Percentiles rank a stretch among this genome's conserved stretches.
Conservation (phyloP, 2,888 invertebrate species). For the Tholera decimalis region DNA sequence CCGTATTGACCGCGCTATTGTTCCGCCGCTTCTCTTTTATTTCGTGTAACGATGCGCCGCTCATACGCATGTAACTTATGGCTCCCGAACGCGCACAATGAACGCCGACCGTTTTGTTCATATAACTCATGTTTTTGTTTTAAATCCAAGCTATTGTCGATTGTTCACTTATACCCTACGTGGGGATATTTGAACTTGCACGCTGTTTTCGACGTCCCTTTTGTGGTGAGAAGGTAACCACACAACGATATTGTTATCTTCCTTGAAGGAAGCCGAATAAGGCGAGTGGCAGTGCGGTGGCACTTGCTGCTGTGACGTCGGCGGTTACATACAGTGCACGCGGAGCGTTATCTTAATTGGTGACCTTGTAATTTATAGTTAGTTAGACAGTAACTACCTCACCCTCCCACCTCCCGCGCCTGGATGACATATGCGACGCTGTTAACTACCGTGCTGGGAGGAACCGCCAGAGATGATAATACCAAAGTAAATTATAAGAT, state of each 20-base stretch:
- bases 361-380: conserved; percentile 79
- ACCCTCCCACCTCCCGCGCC: background rate
- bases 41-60: conserved; percentile 62
- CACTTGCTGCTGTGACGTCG: background rate
- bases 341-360: conserved; percentile 78
- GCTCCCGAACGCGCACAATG: conserved; percentile 71
- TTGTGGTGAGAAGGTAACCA: conserved; percentile 5
- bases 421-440: conserved; percentile 54
- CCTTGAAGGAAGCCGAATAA: background rate
- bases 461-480: conserved; percentile 61
- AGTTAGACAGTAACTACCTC: conserved; percentile 66
- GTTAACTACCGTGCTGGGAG: conserved; percentile 21
- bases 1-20: conserved; percentile 86
- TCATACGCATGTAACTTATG: conserved; percentile 82
- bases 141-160: conserved; percentile 74
- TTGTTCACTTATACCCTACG: conserved; percentile 74
- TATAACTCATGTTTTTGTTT: conserved; percentile 66
- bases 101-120: conserved; percentile 65
- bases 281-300: background rate
- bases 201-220: conserved; percentile 20
- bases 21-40: conserved; percentile 72
- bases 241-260: conserved; percentile 8
- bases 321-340: conserved; percentile 26
- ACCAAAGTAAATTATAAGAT: background rate
- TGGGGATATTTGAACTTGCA: conserved; percentile 64